A percentile compares a stretch with the other conserved stretches of the same genome.
These are phyloP conservation scores for Morus bassanus DNA, from an alignment of 2,797 vertebrate species.

Conservation along the genomic window DNA sequence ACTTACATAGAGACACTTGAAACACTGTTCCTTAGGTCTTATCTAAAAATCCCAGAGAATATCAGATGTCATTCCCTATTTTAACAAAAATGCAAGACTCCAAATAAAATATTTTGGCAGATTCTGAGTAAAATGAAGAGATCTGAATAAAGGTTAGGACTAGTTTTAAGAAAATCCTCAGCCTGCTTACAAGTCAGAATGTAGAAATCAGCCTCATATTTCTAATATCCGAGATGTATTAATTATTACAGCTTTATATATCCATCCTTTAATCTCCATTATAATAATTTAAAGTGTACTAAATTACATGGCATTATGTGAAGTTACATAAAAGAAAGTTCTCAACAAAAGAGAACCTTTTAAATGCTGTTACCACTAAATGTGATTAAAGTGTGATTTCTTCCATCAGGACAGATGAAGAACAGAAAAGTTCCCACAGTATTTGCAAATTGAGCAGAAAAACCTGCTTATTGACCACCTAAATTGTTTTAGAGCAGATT, in stretches of 20 bases:
- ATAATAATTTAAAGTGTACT: slow-evolving; percentile 6
- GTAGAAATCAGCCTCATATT: background rate
- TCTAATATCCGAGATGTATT: background rate
- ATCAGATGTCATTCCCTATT: background rate
- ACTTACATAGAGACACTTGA: background rate
- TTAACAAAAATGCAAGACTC: background rate
- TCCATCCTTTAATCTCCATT: background rate
- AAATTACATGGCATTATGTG: background rate
- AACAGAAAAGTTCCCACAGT: background rate
- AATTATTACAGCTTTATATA: slow-evolving; percentile 5
- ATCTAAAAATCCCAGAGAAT: background rate
- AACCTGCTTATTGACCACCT: slow-evolving; percentile 24
- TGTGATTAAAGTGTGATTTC: slow-evolving; percentile 37
- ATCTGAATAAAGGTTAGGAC: background rate
- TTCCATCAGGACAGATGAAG: slow-evolving; percentile 29
- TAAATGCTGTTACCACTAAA: background rate
- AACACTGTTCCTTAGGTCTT: background rate
- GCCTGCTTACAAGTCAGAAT: background rate
- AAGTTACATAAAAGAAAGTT: slow-evolving; percentile 38
- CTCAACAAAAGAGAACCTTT: background rate
- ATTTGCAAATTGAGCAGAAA: slow-evolving; percentile 30
- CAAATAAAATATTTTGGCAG: background rate
- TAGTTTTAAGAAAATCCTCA: background rate
- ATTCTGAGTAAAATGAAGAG: background rate
- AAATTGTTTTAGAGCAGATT: slow-evolving; percentile 36